Conservation (phyloP, 2,113 vertebrate genomes). For the Microtus ochrogaster region DNA sequence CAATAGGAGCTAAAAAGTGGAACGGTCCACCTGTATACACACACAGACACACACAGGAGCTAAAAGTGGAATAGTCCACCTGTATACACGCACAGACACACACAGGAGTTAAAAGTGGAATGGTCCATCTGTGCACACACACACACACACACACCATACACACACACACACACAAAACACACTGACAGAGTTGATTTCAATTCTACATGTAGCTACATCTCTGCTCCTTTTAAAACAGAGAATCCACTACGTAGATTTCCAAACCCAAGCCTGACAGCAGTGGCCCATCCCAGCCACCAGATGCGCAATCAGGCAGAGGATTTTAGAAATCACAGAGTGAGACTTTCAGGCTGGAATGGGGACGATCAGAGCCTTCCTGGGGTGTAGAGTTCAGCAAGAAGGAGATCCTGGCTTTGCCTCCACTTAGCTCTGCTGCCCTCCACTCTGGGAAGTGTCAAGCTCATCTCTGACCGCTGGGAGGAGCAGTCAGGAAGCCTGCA, state of each 20-base stretch:
- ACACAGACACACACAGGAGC: slow-evolving; percentile 54
- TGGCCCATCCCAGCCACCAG: not conserved
- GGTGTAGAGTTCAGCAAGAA: accelerated
- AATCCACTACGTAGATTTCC: not conserved
- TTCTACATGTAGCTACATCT: not conserved
- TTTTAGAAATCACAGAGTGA: accelerated
- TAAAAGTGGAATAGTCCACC: slow-evolving; percentile 43
- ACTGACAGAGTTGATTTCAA: not conserved
- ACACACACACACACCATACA: not conserved
- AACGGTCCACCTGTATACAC: slow-evolving; percentile 15
- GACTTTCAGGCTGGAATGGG: not conserved
- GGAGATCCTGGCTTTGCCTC: not conserved
- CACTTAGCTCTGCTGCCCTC: not conserved
- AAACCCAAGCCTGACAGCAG: not conserved
- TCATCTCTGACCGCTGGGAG: not conserved
- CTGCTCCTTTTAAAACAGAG: not conserved
- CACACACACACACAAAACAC: not conserved
- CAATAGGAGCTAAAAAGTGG: slow-evolving; percentile 70
- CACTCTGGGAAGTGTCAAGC: not conserved
- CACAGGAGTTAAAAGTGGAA: slow-evolving; percentile 43
- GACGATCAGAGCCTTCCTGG: not conserved
- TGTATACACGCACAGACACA: not conserved
- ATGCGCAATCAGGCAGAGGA: not conserved
- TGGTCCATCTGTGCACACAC: accelerated
- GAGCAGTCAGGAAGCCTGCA: not conserved